Conservation (phyloP, 2,797 vertebrate genomes). For the Sciurus carolinensis region DNA sequence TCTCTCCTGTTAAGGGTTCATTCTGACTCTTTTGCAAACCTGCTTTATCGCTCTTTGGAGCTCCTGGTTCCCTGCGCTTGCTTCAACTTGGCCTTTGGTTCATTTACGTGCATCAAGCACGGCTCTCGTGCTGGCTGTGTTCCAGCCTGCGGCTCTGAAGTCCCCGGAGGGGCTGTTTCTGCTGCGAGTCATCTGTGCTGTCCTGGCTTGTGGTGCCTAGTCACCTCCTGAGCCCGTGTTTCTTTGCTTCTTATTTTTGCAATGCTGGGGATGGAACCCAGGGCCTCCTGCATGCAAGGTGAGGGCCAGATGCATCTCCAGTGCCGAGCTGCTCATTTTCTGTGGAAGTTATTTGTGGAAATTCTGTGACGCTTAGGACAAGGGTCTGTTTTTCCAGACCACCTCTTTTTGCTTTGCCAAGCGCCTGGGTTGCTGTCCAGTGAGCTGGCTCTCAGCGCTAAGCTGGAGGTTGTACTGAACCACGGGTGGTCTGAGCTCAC, state of each 20-base stretch:
- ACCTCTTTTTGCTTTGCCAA: neutral
- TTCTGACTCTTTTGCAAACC: neutral
- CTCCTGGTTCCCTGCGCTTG: neutral
- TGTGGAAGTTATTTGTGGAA: neutral
- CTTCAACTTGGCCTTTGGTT: neutral
- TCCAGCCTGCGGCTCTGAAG: neutral
- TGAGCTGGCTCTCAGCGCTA: neutral
- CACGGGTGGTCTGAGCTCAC: neutral
- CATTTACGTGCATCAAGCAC: neutral
- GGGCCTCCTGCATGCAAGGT: neutral
- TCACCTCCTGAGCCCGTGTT: neutral
- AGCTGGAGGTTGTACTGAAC: too few species aligned
- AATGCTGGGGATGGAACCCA: neutral
- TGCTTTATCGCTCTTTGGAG: neutral
- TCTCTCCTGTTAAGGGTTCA: neutral
- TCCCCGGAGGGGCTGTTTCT: neutral
- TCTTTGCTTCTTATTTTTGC: neutral
- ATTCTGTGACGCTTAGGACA: neutral
- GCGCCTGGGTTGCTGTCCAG: accelerated
- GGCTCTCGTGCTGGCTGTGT: neutral
- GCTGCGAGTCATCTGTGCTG: accelerated
- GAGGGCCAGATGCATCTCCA: neutral
- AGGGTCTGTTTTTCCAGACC: neutral
- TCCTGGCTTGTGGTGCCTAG: neutral
- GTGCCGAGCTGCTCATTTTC: neutral